These are phyloP conservation scores for Amorpha juglandis DNA, from an alignment of 2,888 invertebrate genomes.

Conservation along the genomic window DNA sequence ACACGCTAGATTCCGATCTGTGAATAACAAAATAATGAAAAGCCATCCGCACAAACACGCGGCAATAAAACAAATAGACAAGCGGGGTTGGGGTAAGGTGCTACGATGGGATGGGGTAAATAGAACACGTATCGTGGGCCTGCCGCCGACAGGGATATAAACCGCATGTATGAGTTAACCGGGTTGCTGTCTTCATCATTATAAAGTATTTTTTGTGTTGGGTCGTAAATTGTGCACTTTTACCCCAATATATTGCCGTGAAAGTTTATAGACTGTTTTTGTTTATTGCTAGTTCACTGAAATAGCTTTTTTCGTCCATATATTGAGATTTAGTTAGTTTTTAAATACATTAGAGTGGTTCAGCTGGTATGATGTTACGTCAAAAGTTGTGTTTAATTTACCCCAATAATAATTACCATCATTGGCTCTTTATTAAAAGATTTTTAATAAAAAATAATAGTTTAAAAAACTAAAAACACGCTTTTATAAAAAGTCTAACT, in stretches of 20 bases:
- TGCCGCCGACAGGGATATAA: slow-evolving; percentile 23
- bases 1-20: no score
- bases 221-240: not conserved
- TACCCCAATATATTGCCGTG: slow-evolving; percentile 9
- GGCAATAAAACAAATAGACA: slow-evolving; percentile 29
- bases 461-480: no score
- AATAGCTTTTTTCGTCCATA: not conserved
- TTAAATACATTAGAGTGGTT: no score
- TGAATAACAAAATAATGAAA: no score
- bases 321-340: no score
- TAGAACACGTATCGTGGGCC: slow-evolving; percentile 16
- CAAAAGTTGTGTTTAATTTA: no score
- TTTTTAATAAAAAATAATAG: no score
- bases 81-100: slow-evolving; percentile 4
- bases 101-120: not conserved
- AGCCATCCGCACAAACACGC: not conserved
- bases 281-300: not conserved
- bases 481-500: no score
- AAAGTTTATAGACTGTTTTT: not conserved
- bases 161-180: slow-evolving; percentile 22
- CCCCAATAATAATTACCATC: no score
- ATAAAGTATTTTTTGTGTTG: slow-evolving; percentile 10
- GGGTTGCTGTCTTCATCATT: slow-evolving; percentile 21
- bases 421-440: no score
- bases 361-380: no score